Evolutionary conservation across 2,797 vertebrate species (phyloP).

Genomic region (Rhodeus uyekii): DNA sequence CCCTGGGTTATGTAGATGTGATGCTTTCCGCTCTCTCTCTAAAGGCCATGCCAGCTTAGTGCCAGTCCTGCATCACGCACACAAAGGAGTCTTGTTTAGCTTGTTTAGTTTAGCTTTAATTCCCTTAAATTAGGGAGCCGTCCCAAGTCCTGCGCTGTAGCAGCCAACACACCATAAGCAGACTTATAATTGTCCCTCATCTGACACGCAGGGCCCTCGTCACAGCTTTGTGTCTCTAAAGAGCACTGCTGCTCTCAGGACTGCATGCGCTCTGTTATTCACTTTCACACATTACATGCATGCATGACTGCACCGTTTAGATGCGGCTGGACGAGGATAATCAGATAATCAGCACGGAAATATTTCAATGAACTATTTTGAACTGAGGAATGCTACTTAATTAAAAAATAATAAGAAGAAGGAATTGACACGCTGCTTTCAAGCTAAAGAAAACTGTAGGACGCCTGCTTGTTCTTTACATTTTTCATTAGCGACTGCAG

Average conservation of each 20-base stretch:
- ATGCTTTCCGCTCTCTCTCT: constrained; percentile 38
- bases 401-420: neutral
- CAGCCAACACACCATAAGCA: constrained; percentile 60
- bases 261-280: constrained; percentile 20
- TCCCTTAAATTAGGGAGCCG: constrained; percentile 65
- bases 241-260: constrained; percentile 36
- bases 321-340: constrained; percentile 23
- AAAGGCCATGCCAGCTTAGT: constrained; percentile 66
- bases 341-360: constrained; percentile 28
- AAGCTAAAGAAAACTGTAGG: constrained; percentile 8
- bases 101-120: constrained; percentile 75
- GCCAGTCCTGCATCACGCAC: constrained; percentile 61
- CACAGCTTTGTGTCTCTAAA: constrained; percentile 35
- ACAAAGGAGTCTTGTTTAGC: constrained; percentile 66
- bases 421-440: constrained; percentile 6
- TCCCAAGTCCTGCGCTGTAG: constrained; percentile 64
- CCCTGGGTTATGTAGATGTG: constrained; percentile 69
- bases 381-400: constrained; percentile 5
- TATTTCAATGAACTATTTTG: constrained; percentile 15
- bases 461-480: neutral
- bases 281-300: constrained; percentile 34
- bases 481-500: constrained; percentile 17
- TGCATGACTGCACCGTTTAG: constrained; percentile 41
- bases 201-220: constrained; percentile 44
- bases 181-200: constrained; percentile 70